These are phyloP conservation scores for Semicossyphus pulcher DNA, from an alignment of 2,113 vertebrate genomes.

Conservation along the genomic window DNA sequence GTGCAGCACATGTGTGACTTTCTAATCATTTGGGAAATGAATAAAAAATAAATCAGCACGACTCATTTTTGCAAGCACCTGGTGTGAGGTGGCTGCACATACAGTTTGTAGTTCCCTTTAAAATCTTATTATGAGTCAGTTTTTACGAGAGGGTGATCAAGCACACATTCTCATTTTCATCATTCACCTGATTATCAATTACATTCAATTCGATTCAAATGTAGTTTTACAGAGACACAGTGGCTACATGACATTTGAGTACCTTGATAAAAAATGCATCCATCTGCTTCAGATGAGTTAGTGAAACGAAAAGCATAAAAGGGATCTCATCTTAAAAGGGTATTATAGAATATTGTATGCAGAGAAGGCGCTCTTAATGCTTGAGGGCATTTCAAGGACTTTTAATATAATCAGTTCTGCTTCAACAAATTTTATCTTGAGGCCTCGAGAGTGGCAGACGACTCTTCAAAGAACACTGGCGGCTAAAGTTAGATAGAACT, in stretches of 20 bases:
- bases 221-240: too few species aligned
- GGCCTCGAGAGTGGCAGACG: background rate
- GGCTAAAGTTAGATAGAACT: background rate
- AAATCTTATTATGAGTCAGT: background rate
- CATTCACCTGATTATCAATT: background rate
- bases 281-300: background rate
- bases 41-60: constrained; percentile 9
- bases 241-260: background rate
- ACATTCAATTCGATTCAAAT: background rate
- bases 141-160: background rate
- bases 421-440: background rate
- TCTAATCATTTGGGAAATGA: constrained; percentile 18
- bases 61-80: constrained; percentile 2
- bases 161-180: too few species aligned
- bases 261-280: background rate
- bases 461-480: background rate
- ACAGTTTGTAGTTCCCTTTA: background rate
- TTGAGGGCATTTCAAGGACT: background rate
- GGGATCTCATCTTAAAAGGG: background rate
- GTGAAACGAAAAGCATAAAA: background rate
- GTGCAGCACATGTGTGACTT: constrained; percentile 35
- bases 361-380: background rate
- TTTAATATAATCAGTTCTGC: background rate
- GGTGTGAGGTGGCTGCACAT: background rate
- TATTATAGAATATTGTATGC: background rate